Evolutionary conservation across 2,888 invertebrate species (phyloP), one percentile per base, ranked within the genome.

Genomic region (Synanthedon andrenaeformis): DNA sequence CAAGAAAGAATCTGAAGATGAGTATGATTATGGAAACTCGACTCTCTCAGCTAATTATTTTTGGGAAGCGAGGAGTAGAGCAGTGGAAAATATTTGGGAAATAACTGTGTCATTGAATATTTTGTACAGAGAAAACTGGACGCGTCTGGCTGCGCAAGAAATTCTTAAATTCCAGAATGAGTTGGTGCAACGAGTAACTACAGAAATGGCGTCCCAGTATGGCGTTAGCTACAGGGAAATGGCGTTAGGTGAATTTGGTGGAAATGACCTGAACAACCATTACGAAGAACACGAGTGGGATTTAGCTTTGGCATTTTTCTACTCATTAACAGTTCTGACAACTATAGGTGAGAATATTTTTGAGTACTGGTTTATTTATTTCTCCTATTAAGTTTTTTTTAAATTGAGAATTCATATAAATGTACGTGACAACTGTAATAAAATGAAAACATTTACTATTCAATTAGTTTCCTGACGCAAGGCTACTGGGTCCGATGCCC

Each of bases 321-420:
- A 97, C 84, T 97, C 97, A 19, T 90, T 98, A 63, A 97, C 97
- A 42, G 96, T 98, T 61, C 90, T 98, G 66, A 97, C 97, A 52
- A 97, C 95, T 57, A 94, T 95, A 75, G 95, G 95, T 95, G 79
- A 92, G 93, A 88, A 58, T 62, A 58, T 49, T 49, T 57, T 35
- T 35, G 35, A 3, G 35, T 35, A 35, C 35, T 35, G 8, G 2
- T 10, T 35, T 35, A 35, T 35, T 10, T 10, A 17, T 41, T 12
- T 52, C 13, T 5, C 12, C 5, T 8, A 45, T 11, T 6, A 45
- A 13, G 14, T 6, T 13, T 13, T 45, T 45, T 45, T 13, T 14
- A 0, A n/a, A 45, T n/a, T 45, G 23, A 1, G 1, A 23, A 23
- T 5, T 23, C 23, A 23, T 23, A 23, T 23, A 23, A 23, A 23